Evolutionary conservation across 2,797 vertebrate genomes (phyloP), one percentile per base, ranked within the genome.

Genomic region (Delichon dasypus): DNA sequence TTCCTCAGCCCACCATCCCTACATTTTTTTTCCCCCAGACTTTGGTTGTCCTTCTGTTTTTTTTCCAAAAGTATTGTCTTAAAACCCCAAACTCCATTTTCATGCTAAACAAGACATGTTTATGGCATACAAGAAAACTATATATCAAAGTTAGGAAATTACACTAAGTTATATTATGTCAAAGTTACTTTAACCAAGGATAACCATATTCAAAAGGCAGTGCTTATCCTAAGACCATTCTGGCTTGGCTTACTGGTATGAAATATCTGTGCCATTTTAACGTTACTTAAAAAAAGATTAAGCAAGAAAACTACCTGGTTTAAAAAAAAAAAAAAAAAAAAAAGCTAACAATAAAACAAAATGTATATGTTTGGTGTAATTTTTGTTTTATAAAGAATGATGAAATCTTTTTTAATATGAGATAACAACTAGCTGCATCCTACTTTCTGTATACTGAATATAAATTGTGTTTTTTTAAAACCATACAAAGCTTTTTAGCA

Each of bases 21-120:
- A 77, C 1, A 1, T 13, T 14, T 40, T 32, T 14, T 40, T 44
- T 2, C 4, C 9, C 13, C 9, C 3, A 42, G 30, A 19, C 3
- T 55, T 85, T 40, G 1, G 3, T 48, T 75, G 10, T 55, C 8
- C 16, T 47, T 50, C 20, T 55, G 6, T 23, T 80, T 32, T 50
- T 81, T 47, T 47, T 26, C 11, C 7, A 48, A 25, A 89, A 29
- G 7, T 51, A 23, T 57, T 85, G 26, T 32, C 23, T 79, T 62
- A 66, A 79, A 71, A 55, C 1, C 1, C 7, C 14, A 51, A 74
- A 48, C 6, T n/a, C 54, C 3, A 17, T 78, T 81, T 73, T 81
- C 16, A 4, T 65, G 13, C 5, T 72, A 26, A 51, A 3, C 4
- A 71, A 60, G n/a, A 27, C 7, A 57, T n/a, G 18, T 38, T 81